Evolutionary conservation across 2,797 vertebrate genomes (phyloP).

Genomic region (Tinamus major): DNA sequence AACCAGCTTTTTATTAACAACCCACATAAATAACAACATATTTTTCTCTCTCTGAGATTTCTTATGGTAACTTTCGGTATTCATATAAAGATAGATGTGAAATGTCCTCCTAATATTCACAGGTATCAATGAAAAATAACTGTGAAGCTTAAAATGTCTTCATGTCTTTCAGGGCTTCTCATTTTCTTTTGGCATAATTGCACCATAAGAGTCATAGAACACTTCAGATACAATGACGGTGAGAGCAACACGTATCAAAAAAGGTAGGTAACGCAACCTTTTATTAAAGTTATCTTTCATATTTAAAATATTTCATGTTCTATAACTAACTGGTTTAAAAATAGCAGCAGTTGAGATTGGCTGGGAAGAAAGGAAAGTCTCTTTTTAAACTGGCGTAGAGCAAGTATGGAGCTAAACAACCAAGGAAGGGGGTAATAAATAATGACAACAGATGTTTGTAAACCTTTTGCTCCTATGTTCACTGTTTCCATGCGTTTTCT

Average conservation of each 20-base stretch:
- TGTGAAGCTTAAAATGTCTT: slow-evolving; percentile 7
- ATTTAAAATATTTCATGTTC: slow-evolving; percentile 51
- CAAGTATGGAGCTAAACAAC: slow-evolving; percentile 76
- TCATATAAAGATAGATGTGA: background rate
- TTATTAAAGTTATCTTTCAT: slow-evolving; percentile 59
- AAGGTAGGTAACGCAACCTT: slow-evolving; percentile 59
- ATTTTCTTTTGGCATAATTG: slow-evolving; percentile 40
- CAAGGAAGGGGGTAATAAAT: slow-evolving; percentile 79
- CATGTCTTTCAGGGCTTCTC: slow-evolving; percentile 40
- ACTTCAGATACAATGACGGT: slow-evolving; percentile 50
- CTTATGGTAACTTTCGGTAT: slow-evolving; percentile 24
- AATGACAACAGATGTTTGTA: slow-evolving; percentile 86
- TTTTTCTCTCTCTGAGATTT: slow-evolving; percentile 42
- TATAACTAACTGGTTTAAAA: slow-evolving; percentile 48
- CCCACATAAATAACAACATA: slow-evolving; percentile 66
- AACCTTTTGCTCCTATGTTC: slow-evolving; percentile 80
- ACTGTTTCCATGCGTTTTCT: slow-evolving; percentile 88
- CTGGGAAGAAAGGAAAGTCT: slow-evolving; percentile 62
- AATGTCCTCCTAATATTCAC: background rate
- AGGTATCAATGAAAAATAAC: background rate
- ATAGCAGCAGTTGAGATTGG: slow-evolving; percentile 52
- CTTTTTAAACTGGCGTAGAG: slow-evolving; percentile 66
- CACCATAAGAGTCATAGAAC: slow-evolving; percentile 22
- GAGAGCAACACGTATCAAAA: slow-evolving; percentile 40
- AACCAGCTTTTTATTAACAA: slow-evolving; percentile 71